phyloP scores from a whole-genome alignment of 2,113 vertebrate genomes.

The Apteryx mantelli region DNA sequence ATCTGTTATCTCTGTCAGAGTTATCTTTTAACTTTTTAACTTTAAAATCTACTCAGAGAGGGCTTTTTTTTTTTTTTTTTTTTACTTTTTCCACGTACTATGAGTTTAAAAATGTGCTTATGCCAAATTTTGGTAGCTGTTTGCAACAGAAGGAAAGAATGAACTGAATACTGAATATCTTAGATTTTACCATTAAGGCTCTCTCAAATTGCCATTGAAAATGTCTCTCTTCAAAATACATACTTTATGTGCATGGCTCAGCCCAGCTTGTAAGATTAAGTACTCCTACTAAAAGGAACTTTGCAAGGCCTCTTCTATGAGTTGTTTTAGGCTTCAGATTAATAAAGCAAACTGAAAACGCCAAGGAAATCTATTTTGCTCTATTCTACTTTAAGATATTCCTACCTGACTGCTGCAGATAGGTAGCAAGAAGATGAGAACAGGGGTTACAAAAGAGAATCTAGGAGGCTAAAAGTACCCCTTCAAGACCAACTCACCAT shows the following conservation, averaged over 20 bases:
- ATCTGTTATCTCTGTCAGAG: neutral
- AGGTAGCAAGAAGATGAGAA: neutral
- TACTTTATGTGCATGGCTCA: neutral
- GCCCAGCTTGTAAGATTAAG: neutral
- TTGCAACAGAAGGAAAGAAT: neutral
- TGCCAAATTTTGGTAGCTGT: neutral
- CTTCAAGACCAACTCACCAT: neutral
- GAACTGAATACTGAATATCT: neutral
- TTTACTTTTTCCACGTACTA: neutral
- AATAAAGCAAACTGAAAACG: neutral
- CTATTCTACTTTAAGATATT: neutral
- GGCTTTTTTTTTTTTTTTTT: neutral
- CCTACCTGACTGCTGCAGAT: neutral
- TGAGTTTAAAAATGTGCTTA: neutral
- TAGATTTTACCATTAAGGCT: neutral
- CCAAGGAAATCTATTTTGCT: neutral
- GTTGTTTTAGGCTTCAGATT: neutral
- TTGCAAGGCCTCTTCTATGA: neutral
- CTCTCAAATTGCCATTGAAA: neutral
- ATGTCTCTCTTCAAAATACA: neutral
- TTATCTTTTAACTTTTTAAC: slow-evolving; percentile 15
- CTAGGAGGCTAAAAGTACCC: neutral
- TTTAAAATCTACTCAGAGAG: neutral
- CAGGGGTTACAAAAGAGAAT: neutral
- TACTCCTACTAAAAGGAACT: neutral